Evolutionary conservation across 2,888 invertebrate species (phyloP).

Genomic region (Chrysotoxum bicinctum): DNA sequence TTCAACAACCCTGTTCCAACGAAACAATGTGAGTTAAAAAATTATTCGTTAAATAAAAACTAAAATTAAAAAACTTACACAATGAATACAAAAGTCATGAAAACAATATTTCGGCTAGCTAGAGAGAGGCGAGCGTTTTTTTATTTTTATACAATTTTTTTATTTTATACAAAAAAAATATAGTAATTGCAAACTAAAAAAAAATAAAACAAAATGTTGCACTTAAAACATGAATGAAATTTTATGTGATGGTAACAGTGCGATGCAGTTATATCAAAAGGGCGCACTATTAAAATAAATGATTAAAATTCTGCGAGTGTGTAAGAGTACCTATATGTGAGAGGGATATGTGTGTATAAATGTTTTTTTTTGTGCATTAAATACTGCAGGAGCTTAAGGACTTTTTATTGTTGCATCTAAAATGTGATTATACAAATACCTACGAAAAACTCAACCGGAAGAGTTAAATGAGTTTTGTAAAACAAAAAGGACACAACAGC

Average conservation of each 20-base stretch:
- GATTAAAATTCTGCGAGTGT: conserved; percentile 38
- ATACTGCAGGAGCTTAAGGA: conserved; percentile 30
- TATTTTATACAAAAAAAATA: not conserved
- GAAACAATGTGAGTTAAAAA: not conserved
- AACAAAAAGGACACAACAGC: conserved; percentile 25
- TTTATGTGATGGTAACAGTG: conserved; percentile 40
- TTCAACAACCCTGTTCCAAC: conserved; percentile 11
- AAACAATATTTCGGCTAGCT: conserved; percentile 5
- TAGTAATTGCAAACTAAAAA: conserved; percentile 1
- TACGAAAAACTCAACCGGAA: conserved; percentile 53
- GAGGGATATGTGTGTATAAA: conserved; percentile 14
- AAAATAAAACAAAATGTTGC: conserved; percentile 22
- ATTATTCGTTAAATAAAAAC: not conserved
- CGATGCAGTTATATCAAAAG: conserved; percentile 6
- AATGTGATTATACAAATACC: conserved; percentile 38
- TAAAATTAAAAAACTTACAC: not conserved
- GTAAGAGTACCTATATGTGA: conserved; percentile 4
- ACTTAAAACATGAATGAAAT: conserved; percentile 54
- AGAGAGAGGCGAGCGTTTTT: conserved; percentile 26
- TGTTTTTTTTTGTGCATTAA: conserved; percentile 17
- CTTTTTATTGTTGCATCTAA: conserved; percentile 60
- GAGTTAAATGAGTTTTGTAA: conserved; percentile 65
- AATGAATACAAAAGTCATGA: not conserved
- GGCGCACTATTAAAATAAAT: conserved; percentile 60
- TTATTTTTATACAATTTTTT: conserved; percentile 19